Percentiles rank a stretch among this genome's conserved stretches.
phyloP scores from a whole-genome alignment of 2,888 invertebrate species.

The Syrista parreyssii region DNA sequence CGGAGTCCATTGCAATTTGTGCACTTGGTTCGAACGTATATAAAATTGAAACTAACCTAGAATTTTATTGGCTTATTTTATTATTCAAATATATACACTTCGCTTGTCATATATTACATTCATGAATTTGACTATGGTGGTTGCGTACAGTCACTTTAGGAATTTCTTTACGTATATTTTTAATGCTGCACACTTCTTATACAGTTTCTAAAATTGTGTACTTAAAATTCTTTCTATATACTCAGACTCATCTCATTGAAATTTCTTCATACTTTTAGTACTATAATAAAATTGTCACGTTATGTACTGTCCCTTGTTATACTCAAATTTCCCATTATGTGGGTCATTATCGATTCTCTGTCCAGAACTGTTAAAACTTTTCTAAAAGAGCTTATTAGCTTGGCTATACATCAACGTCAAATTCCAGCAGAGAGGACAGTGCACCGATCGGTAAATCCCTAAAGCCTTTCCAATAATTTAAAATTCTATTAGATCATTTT shows the following conservation, averaged over 20 bases:
- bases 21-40: background rate
- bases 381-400: background rate
- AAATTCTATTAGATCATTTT: background rate
- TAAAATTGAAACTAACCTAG: background rate
- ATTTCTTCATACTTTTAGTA: background rate
- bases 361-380: background rate
- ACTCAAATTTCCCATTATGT: background rate
- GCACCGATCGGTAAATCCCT: background rate
- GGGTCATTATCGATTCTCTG: background rate
- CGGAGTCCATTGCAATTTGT: background rate
- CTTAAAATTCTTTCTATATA: background rate
- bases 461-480: background rate
- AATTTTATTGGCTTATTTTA: background rate
- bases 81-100: background rate
- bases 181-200: background rate
- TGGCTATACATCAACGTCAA: background rate
- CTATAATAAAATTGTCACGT: background rate
- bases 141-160: too few species aligned
- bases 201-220: background rate
- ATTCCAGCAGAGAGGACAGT: background rate
- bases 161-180: background rate
- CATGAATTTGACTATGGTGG: too few species aligned
- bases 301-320: background rate
- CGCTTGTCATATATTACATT: background rate
- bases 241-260: background rate